These are phyloP conservation scores for Electrophaes corylata DNA, from an alignment of 2,888 invertebrate species.

Conservation along the genomic window DNA sequence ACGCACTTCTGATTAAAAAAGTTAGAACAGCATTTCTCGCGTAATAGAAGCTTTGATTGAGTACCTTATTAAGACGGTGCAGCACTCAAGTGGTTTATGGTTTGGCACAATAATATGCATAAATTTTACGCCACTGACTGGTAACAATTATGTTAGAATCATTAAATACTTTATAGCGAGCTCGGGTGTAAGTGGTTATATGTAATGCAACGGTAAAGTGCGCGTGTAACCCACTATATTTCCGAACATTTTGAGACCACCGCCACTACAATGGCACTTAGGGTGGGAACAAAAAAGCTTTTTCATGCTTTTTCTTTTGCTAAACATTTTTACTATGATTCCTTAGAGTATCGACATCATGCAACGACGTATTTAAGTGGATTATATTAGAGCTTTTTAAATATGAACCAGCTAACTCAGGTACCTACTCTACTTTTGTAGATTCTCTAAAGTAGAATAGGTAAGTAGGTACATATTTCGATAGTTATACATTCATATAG, in stretches of 20 bases:
- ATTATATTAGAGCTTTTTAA: too few relatives aligned
- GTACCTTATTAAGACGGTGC: neutral
- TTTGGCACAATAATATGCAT: neutral
- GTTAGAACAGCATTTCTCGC: slow-evolving; percentile 10
- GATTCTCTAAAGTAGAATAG: too few relatives aligned
- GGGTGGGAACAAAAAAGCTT: slow-evolving; percentile 20
- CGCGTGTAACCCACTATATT: slow-evolving; percentile 52
- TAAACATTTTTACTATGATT: slow-evolving; percentile 16
- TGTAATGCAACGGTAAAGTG: slow-evolving; percentile 39
- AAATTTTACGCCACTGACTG: neutral
- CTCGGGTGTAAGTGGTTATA: slow-evolving; percentile 33
- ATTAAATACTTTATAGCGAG: slow-evolving; percentile 34
- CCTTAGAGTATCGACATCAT: neutral
- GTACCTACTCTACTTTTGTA: too few relatives aligned
- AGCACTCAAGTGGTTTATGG: neutral
- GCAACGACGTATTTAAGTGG: neutral
- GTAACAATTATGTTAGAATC: slow-evolving; percentile 16
- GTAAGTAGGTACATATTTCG: too few relatives aligned
- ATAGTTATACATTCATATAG: too few relatives aligned
- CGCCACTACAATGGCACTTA: slow-evolving; percentile 33
- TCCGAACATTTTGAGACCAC: slow-evolving; percentile 54
- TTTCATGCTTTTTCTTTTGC: slow-evolving; percentile 17
- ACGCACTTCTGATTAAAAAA: slow-evolving; percentile 24
- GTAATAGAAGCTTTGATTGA: neutral
- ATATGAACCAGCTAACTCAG: too few relatives aligned